A percentile compares a stretch with the other conserved stretches of the same genome.
These are phyloP conservation scores for Forbesichthys papilliferus DNA, from an alignment of 2,113 vertebrate species.

Conservation along the genomic window DNA sequence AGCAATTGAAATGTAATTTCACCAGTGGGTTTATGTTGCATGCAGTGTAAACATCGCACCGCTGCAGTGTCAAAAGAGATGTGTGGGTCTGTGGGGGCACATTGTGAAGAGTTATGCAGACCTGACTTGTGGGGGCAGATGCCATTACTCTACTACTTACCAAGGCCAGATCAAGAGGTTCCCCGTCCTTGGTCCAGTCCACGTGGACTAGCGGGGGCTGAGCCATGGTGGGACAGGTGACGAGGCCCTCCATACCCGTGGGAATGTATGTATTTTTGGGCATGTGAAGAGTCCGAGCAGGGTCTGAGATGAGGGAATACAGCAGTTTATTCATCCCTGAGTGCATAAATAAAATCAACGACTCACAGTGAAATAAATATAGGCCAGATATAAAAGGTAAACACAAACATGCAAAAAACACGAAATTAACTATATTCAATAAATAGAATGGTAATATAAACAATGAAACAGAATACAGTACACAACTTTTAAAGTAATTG, in stretches of 20 bases:
- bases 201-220: conserved; percentile 85
- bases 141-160: conserved; percentile 65
- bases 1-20: background rate
- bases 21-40: background rate
- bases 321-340: too few relatives aligned
- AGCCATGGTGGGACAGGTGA: conserved; percentile 81
- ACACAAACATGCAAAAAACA: too few relatives aligned
- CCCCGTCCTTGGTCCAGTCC: conserved; percentile 88
- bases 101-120: background rate
- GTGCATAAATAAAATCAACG: too few relatives aligned
- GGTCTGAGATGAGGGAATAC: conserved; percentile 72
- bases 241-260: conserved; percentile 83
- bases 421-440: too few relatives aligned
- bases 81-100: background rate
- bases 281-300: conserved; percentile 83
- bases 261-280: conserved; percentile 84
- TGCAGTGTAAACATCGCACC: background rate
- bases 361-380: too few relatives aligned
- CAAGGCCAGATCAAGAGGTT: conserved; percentile 81
- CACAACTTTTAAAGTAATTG: too few relatives aligned
- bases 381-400: too few relatives aligned
- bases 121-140: background rate
- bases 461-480: too few relatives aligned
- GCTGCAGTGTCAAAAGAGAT: background rate
- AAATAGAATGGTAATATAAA: too few relatives aligned